A percentile compares a stretch with the other conserved stretches of the same genome.
phyloP scores from a whole-genome alignment of 2,113 vertebrate species.

The Phalacrocorax carbo region DNA sequence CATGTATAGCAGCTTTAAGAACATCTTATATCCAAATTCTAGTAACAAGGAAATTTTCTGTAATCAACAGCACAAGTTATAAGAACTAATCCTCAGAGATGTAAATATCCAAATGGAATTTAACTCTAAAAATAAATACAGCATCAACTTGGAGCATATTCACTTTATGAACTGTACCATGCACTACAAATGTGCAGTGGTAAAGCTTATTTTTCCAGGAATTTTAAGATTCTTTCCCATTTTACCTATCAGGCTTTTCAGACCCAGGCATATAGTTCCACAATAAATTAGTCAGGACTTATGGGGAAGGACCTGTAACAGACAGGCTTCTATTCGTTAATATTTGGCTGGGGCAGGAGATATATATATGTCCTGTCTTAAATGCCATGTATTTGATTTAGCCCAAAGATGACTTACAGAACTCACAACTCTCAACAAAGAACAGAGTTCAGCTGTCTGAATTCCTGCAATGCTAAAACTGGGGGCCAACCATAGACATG shows the following conservation, averaged over 20 bases:
- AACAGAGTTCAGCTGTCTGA: neutral
- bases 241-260: neutral
- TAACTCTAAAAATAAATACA: neutral
- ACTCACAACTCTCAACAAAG: neutral
- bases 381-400: neutral
- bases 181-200: neutral
- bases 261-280: neutral
- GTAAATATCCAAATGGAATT: neutral
- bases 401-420: neutral
- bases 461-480: neutral
- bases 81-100: neutral
- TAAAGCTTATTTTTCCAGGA: neutral
- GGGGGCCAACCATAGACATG: rapidly evolving
- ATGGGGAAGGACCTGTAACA: neutral
- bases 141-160: neutral
- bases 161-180: neutral
- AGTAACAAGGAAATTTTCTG: neutral
- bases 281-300: neutral
- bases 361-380: neutral
- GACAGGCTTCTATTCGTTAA: neutral
- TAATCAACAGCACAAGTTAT: neutral
- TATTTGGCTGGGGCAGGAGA: neutral
- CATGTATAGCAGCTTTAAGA: neutral
- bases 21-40: neutral
- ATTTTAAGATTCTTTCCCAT: neutral